Percentiles rank a stretch among this genome's conserved stretches.
phyloP scores from a whole-genome alignment of 2,113 vertebrate species.

The Eupsittula cactorum region DNA sequence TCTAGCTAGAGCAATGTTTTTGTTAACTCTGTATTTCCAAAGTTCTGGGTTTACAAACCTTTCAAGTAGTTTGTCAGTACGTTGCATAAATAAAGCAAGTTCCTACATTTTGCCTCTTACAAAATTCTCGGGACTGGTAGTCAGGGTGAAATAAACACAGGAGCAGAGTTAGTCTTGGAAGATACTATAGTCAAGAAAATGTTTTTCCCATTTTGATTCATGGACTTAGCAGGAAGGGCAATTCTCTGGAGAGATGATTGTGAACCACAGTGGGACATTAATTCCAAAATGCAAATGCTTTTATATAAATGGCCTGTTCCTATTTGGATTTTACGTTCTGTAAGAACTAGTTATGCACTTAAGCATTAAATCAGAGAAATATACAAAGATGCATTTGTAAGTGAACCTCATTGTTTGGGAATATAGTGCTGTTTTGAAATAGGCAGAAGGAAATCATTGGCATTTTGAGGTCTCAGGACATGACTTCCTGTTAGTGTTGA shows the following conservation, averaged over 20 bases:
- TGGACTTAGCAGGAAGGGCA: neutral
- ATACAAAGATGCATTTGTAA: neutral
- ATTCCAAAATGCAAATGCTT: neutral
- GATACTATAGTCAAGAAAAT: neutral
- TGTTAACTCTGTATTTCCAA: constrained; percentile 9
- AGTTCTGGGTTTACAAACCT: neutral
- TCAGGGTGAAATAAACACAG: neutral
- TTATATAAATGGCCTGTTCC: neutral
- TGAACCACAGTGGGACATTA: neutral
- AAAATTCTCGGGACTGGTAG: neutral
- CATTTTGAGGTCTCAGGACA: neutral
- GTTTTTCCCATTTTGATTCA: neutral
- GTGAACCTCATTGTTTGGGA: neutral
- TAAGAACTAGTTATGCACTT: neutral
- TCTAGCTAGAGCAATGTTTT: neutral
- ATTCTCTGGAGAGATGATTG: neutral
- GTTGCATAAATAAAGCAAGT: neutral
- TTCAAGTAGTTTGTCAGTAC: neutral
- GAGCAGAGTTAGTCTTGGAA: neutral
- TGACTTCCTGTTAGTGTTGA: neutral
- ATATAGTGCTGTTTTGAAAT: neutral
- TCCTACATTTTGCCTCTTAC: neutral
- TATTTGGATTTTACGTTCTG: neutral
- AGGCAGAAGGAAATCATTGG: neutral
- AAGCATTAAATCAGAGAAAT: neutral